phyloP scores from a whole-genome alignment of 2,888 invertebrate species.

The Drosophila cracens region DNA sequence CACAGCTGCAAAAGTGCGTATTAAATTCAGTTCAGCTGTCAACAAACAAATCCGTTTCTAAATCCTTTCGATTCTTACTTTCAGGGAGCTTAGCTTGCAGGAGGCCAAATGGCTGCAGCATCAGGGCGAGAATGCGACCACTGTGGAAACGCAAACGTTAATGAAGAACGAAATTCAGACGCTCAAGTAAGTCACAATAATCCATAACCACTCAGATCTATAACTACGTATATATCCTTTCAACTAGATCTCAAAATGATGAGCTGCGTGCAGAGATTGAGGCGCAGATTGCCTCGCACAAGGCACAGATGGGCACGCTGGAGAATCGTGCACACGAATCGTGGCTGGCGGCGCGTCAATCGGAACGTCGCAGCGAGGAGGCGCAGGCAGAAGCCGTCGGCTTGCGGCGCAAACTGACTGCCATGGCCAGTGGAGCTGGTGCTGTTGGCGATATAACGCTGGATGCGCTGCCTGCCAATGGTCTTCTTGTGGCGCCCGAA shows the following conservation, averaged over 20 bases:
- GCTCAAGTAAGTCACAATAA: slow-evolving; percentile 87
- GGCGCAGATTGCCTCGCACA: slow-evolving; percentile 91
- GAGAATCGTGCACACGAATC: slow-evolving; percentile 94
- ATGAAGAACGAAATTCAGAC: slow-evolving; percentile 92
- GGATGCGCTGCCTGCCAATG: slow-evolving; percentile 52
- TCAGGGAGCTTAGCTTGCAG: slow-evolving; percentile 90
- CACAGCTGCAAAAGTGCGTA: slow-evolving; percentile 92
- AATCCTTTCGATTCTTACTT: slow-evolving; percentile 57
- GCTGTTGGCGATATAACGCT: slow-evolving; percentile 32
- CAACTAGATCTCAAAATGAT: slow-evolving; percentile 86
- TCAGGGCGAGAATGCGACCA: slow-evolving; percentile 92
- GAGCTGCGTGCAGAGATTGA: slow-evolving; percentile 92
- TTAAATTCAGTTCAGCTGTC: no score
- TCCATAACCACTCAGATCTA: background rate
- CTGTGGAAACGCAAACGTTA: slow-evolving; percentile 91
- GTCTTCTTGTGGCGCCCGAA: slow-evolving; percentile 49
- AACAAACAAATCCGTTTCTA: background rate
- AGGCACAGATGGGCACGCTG: slow-evolving; percentile 90
- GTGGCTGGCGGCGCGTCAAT: slow-evolving; percentile 93
- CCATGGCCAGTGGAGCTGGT: slow-evolving; percentile 73
- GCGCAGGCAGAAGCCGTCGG: slow-evolving; percentile 90
- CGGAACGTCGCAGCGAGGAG: slow-evolving; percentile 93
- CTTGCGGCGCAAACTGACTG: slow-evolving; percentile 87
- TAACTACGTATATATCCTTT: background rate
- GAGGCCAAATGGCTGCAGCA: slow-evolving; percentile 92